A percentile compares a stretch with the other conserved stretches of the same genome.
phyloP scores from a whole-genome alignment of 2,888 invertebrate species.

The Euclidia mi region DNA sequence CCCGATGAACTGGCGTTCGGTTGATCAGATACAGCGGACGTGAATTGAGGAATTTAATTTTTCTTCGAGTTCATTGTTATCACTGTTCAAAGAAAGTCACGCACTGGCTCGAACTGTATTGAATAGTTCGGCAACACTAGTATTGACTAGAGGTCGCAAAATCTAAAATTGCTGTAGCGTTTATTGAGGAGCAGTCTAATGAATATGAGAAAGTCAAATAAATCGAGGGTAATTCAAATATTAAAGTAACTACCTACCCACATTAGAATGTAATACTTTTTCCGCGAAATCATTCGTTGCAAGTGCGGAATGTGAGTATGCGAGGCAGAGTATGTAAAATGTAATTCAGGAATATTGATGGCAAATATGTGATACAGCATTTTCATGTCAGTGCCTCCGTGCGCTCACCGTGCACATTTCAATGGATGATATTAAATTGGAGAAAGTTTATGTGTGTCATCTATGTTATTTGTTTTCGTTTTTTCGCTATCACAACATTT shows the following conservation, averaged over 20 bases:
- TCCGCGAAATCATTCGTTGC: constrained; percentile 8
- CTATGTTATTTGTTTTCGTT: too few species aligned
- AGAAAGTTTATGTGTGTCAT: neutral
- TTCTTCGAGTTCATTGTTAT: constrained; percentile 41
- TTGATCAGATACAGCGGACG: constrained; percentile 14
- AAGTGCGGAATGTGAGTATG: constrained; percentile 18
- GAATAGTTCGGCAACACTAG: too few species aligned
- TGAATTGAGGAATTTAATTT: constrained; percentile 19
- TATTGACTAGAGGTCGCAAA: neutral
- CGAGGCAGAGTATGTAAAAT: constrained; percentile 25
- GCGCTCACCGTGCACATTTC: constrained; percentile 11
- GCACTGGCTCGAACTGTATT: neutral
- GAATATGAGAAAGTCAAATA: neutral
- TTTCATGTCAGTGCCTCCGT: constrained; percentile 41
- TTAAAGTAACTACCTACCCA: constrained; percentile 18
- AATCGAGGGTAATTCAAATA: constrained; percentile 5
- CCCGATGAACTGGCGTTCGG: constrained; percentile 25
- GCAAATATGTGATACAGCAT: constrained; percentile 27
- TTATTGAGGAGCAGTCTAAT: too few species aligned
- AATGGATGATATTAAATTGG: constrained; percentile 17
- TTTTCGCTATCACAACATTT: too few species aligned
- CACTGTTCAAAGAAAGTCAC: constrained; percentile 1
- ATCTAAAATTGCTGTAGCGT: too few species aligned
- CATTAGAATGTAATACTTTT: constrained; percentile 16
- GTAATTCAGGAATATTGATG: constrained; percentile 45